phyloP scores from a whole-genome alignment of 2,888 invertebrate genomes.

The Eustalomyia histrio region DNA sequence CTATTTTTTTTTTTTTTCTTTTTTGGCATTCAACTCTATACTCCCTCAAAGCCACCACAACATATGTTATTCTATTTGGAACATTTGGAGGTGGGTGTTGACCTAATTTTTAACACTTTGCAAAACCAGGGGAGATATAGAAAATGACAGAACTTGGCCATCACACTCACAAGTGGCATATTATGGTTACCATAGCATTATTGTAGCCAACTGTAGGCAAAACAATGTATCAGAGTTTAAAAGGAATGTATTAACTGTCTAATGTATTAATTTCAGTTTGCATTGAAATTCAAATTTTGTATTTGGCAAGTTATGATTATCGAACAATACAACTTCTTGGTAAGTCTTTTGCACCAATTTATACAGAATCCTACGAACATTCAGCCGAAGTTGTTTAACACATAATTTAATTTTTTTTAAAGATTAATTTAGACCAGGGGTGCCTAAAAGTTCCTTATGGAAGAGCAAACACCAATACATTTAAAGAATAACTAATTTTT shows the following conservation, averaged over 20 bases:
- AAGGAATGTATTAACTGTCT: not conserved
- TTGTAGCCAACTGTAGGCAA: conserved; percentile 6
- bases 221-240: not conserved
- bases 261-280: too few species aligned
- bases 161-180: conserved; percentile 15
- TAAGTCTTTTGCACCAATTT: too few species aligned
- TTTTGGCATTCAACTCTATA: not conserved
- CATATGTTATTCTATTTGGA: not conserved
- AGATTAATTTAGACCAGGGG: too few species aligned
- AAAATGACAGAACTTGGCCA: conserved; percentile 32
- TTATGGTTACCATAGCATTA: conserved; percentile 1
- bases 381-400: too few species aligned
- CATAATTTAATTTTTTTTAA: too few species aligned
- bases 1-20: conserved; percentile 1
- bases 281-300: too few species aligned
- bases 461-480: too few species aligned
- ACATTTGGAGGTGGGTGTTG: conserved; percentile 38
- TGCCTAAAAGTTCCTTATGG: too few species aligned
- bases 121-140: not conserved
- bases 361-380: too few species aligned
- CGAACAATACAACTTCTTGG: too few species aligned
- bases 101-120: conserved; percentile 42
- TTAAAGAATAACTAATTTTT: too few species aligned
- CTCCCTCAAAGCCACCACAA: not conserved
- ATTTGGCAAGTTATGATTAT: too few species aligned